Conservation (phyloP, 2,888 invertebrate genomes). For the Drepanosiphum platanoidis region DNA sequence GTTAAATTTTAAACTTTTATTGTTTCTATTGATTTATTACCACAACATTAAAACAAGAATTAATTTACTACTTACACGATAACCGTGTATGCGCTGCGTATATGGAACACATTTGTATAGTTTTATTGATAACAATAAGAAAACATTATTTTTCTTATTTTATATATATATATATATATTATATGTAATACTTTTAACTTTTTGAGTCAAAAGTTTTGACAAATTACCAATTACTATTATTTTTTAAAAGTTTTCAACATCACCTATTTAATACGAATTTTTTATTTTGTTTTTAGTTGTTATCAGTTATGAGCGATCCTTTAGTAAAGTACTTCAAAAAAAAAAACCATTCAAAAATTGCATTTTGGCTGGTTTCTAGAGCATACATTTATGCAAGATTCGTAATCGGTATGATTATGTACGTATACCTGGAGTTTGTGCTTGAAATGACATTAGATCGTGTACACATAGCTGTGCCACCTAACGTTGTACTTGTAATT, state of each 20-base stretch:
- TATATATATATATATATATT: too few species aligned
- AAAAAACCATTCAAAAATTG: slow-evolving; percentile 58
- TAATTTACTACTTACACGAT: background rate
- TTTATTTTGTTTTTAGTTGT: slow-evolving; percentile 65
- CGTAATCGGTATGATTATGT: slow-evolving; percentile 70
- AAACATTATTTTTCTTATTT: too few species aligned
- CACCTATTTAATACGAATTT: too few species aligned
- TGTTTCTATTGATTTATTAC: too few species aligned
- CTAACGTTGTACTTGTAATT: slow-evolving; percentile 62
- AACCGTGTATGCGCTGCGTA: too few species aligned
- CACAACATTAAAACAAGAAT: background rate
- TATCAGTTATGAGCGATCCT: slow-evolving; percentile 70
- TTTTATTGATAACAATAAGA: background rate
- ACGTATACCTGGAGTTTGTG: slow-evolving; percentile 71
- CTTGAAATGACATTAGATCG: slow-evolving; percentile 66
- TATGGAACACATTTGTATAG: background rate
- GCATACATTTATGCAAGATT: slow-evolving; percentile 69
- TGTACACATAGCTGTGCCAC: slow-evolving; percentile 63
- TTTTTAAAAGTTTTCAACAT: too few species aligned
- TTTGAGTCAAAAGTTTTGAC: too few species aligned
- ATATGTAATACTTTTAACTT: too few species aligned
- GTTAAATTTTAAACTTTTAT: too few species aligned
- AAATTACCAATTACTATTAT: too few species aligned
- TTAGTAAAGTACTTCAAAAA: slow-evolving; percentile 63
- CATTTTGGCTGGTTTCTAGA: slow-evolving; percentile 63